Evolutionary conservation across 2,888 invertebrate genomes (phyloP), one percentile per base, ranked within the genome.

Genomic region (Gymnosoma rotundatum): DNA sequence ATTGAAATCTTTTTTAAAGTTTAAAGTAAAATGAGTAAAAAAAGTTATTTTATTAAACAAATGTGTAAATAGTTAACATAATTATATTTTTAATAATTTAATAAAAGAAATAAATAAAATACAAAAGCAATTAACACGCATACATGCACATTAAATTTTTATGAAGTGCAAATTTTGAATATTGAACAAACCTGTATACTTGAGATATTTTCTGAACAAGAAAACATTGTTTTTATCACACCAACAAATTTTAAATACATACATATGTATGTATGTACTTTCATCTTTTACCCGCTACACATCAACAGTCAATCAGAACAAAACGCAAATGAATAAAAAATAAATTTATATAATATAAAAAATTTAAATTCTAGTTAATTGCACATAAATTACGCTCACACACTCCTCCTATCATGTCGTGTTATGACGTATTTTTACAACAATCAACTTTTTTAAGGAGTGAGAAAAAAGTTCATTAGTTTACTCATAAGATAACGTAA

Each of bases 351-450:
- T 25, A 79, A 56, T 67, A 45, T 52, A 56, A 61, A 67, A 20
- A 78, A 54, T 42, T 32, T 69, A 61, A 63, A 66, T 67, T 80
- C 14, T 76, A 75, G 61, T 80, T 80, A 83, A 83, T 80, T 81
- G 56, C 56, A 69, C 61, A 84, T 81, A 73, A 69, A 38, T 45
- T 74, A 74, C 12, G 21, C 69, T 38, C 58, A 52, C 38, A 67
- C 66, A 52, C 36, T 60, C 58, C 52, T 61, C 12, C 74, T 56
- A 61, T 63, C 67, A 80, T 20, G 42, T 42, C 1, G 42, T 42
- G 12, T 42, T 42, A 42, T n/a, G 7, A 21, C 12, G 21, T 6
- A 50, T n/a, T 50, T 52, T 61, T 48, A 45, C 42, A 20, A 48
- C 66, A 45, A 54, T 64, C 64, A 20, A n/a, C 20, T 14, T 14